Base-by-base conservation (phyloP, 2,888 invertebrate genomes). In the Spodoptera exigua region DNA sequence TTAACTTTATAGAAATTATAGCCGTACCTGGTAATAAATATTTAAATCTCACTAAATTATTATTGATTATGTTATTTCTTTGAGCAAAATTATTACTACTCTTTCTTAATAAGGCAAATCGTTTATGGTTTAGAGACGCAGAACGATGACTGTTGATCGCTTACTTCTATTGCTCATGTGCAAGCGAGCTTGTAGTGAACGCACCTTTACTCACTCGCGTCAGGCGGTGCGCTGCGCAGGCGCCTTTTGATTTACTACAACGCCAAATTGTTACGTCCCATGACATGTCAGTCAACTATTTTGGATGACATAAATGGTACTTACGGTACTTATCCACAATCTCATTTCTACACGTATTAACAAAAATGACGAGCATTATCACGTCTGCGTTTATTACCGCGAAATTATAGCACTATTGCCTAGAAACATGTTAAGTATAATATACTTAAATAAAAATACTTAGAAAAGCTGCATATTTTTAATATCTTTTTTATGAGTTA, bases 171-270 rank as follows among this genome's bases (percentile, higher is more conserved):
- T 45, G 37, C 27, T 27, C 14, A 14, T 36, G 17, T 10, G 27
- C 37, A 32, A 9, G 16, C 47, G 34, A n/a, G 32, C 14, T n/a
- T 37, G 9, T 14, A 53, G 49, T 56, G 46, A 17, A 13, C 71
- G 35, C 55, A 59, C 63, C 70, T 51, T 75, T 59, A 70, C 13
- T 5, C 35, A 52, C 55, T 65, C 21, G 21, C 48, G 51, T 48
- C 61, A 53, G 52, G 53, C 45, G 40, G 41, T 49, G 46, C 79
- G 78, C 58, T 76, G 65, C 55, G 35, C 35, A 81, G 87, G 87
- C 86, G 89, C 87, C 89, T 73, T 74, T 76, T 91, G 87, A 91
- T 91, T 91, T 90, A 91, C 84, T 82, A 82, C 88, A 80, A 70
- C 78, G 81, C 89, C 89, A 85, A 89, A 91, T 76, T 80, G 66